Conservation (phyloP, 1,140 invertebrate species). For the Chymomyza costata region DNA sequence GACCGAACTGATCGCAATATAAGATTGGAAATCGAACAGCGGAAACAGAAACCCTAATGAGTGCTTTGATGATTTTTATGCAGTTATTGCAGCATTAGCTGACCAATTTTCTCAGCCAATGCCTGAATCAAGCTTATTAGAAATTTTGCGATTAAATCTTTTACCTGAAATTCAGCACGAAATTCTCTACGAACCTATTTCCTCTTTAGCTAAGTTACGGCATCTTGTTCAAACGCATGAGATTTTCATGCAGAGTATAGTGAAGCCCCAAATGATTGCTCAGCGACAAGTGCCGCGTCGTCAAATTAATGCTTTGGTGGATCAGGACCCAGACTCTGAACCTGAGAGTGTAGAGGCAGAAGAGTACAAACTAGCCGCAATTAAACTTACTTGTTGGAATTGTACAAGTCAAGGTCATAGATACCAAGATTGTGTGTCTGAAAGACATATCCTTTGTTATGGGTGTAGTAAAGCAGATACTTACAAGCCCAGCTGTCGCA, state of each 20-base stretch:
- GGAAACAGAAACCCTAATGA: slow-evolving; percentile 12
- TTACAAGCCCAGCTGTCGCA: no score
- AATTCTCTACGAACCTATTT: slow-evolving; percentile 5
- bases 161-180: slow-evolving; percentile 9
- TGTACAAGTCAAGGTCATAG: no score
- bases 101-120: neutral
- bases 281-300: neutral
- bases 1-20: slow-evolving; percentile 9
- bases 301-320: neutral
- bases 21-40: slow-evolving; percentile 4
- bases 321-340: no score
- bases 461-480: no score
- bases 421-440: no score
- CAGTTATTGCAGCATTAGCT: neutral
- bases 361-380: no score
- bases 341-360: no score
- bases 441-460: no score
- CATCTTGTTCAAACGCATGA: slow-evolving; percentile 9
- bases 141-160: slow-evolving; percentile 6
- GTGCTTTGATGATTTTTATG: slow-evolving; percentile 5
- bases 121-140: slow-evolving; percentile 2
- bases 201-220: neutral
- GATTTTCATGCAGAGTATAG: slow-evolving; percentile 1
- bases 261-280: neutral
- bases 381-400: no score